Percentiles rank a stretch among this genome's conserved stretches.
These are phyloP conservation scores for Nestor notabilis DNA, from an alignment of 2,113 vertebrate genomes.

Conservation along the genomic window DNA sequence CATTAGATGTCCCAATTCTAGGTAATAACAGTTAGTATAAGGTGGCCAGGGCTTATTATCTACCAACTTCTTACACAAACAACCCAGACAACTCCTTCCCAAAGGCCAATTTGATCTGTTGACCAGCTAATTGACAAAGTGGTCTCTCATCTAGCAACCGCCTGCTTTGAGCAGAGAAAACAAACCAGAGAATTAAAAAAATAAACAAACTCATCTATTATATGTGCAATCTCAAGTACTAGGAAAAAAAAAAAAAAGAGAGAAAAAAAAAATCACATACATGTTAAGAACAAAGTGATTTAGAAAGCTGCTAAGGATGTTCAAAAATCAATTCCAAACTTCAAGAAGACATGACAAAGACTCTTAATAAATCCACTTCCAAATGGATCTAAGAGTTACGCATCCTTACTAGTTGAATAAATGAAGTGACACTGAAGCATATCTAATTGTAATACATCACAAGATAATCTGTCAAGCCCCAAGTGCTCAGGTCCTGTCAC, in stretches of 20 bases:
- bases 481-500: slow-evolving; percentile 67
- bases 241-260: not conserved
- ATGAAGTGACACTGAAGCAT: slow-evolving; percentile 74
- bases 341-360: slow-evolving; percentile 50
- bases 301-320: slow-evolving; percentile 72
- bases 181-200: not conserved
- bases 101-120: slow-evolving; percentile 63
- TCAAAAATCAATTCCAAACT: slow-evolving; percentile 73
- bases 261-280: not conserved
- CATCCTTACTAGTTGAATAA: slow-evolving; percentile 72
- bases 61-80: not conserved
- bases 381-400: slow-evolving; percentile 65
- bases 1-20: not conserved
- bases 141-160: slow-evolving; percentile 73
- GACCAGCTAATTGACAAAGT: slow-evolving; percentile 71
- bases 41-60: not conserved
- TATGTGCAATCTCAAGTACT: not conserved
- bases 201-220: not conserved
- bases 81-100: not conserved
- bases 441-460: slow-evolving; percentile 79
- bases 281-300: slow-evolving; percentile 53
- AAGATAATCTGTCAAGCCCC: slow-evolving; percentile 73
- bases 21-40: not conserved
- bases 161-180: slow-evolving; percentile 62
- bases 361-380: slow-evolving; percentile 74